Evolutionary conservation across 2,113 vertebrate species (phyloP), one percentile per base, ranked within the genome.

Genomic region (Ovis canadensis): DNA sequence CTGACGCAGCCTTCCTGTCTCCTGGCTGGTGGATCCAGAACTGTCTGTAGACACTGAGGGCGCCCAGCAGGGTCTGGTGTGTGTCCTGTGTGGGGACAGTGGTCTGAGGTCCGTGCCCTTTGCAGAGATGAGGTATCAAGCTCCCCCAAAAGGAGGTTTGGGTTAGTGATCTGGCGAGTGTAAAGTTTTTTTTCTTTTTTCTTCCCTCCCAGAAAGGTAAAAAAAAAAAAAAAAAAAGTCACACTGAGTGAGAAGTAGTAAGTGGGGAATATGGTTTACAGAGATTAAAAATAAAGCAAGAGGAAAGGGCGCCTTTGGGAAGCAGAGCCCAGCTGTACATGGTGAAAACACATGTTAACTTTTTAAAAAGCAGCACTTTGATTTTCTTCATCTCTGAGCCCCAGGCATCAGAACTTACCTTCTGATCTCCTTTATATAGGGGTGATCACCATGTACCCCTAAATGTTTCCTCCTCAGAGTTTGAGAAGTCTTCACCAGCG

Each of bases 201-300:
- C 48, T 31, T 27, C 19, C 92, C 60, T 96, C 89, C 64, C 88
- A 94, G 82, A 87, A 89, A 94, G 55, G 50, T 40, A 5, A 36
- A 67, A 67, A 13, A 31, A 33, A 52, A 94, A 88, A 94, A 84
- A 40, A 88, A 94, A 85, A 40, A 25, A 98, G 59, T 88, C 80
- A 54, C 33, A 96, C 27, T n/a, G 78, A 96, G 93, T 94, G 87
- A 95, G 71, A 97, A 98, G 88, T 95, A 96, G 96, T 88, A 97
- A 98, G 85, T 98, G 81, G 84, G 83, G 95, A 97, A 96, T 90
- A 80, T 88, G 90, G 84, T 96, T 98, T 96, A 95, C 97, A 95
- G 93, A 93, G 91, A 97, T 98, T 98, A 98, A 97, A 98, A 98
- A 98, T 97, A 98, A 97, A 98, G 87, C 96, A 86, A 92, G 96